Evolutionary conservation across 2,797 vertebrate species (phyloP).

Genomic region (Oreochromis mossambicus): DNA sequence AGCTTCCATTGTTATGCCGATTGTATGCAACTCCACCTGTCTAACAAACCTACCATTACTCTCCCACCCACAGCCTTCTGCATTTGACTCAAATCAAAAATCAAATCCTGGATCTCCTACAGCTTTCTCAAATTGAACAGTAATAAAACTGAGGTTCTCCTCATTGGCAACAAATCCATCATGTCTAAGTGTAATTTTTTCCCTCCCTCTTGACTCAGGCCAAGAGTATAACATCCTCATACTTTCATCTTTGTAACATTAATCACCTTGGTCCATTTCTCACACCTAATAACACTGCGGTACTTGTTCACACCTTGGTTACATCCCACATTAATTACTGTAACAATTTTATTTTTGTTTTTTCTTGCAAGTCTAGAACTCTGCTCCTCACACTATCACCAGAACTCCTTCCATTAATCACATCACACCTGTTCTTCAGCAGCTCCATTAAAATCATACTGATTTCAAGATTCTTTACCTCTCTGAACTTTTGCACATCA

Average conservation of each 20-base stretch:
- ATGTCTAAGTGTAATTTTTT: not conserved
- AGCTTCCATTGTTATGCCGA: not conserved
- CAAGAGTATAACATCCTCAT: not conserved
- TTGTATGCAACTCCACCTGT: not conserved
- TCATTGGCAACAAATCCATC: not conserved
- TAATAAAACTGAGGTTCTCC: not conserved
- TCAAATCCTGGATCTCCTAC: not conserved
- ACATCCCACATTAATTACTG: not conserved
- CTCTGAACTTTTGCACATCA: not conserved
- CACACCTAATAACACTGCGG: accelerated
- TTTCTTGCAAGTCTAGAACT: not conserved
- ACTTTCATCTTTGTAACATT: not conserved
- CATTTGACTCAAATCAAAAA: not conserved
- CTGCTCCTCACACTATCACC: not conserved
- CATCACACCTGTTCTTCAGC: not conserved
- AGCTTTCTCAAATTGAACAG: not conserved
- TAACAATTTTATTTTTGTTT: not conserved
- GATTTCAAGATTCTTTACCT: not conserved
- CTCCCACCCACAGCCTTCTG: not conserved
- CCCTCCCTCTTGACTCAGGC: not conserved
- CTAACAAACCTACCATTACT: not conserved
- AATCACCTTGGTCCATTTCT: not conserved
- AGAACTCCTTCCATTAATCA: not conserved
- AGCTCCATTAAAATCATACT: not conserved
- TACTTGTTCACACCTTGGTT: not conserved